Percentiles rank a stretch among this genome's conserved stretches.
Conservation (phyloP, 2,797 vertebrate species). For the Bradypodion ventrale region DNA sequence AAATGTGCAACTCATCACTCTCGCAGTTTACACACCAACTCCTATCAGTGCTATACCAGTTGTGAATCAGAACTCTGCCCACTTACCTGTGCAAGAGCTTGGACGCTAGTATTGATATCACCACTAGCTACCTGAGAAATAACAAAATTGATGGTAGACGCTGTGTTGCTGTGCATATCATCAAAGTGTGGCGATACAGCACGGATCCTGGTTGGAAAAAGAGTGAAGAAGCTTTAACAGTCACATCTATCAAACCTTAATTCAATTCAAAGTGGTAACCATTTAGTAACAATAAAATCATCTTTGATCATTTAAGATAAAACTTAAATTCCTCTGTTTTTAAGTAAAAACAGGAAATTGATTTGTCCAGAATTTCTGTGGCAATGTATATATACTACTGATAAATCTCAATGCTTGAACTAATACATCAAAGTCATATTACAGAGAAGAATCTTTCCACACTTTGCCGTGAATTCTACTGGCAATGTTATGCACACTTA, state of each 20-base stretch:
- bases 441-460: neutral
- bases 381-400: neutral
- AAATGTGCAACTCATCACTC: conserved; percentile 81
- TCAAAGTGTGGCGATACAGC: conserved; percentile 94
- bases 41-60: neutral
- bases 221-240: neutral
- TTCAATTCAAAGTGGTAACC: neutral
- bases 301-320: neutral
- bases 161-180: conserved; percentile 95
- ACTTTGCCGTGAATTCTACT: too few relatives aligned
- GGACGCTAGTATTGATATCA: conserved; percentile 96
- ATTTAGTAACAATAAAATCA: neutral
- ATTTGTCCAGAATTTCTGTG: neutral
- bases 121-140: conserved; percentile 98
- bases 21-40: conserved; percentile 58
- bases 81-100: conserved; percentile 93
- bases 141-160: conserved; percentile 98
- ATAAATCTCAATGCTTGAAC: neutral
- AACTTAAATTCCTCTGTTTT: neutral
- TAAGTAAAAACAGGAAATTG: neutral
- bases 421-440: neutral
- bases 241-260: neutral
- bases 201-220: conserved; percentile 81
- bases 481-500: too few relatives aligned
- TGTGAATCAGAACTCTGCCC: neutral